phyloP scores from a whole-genome alignment of 2,888 invertebrate genomes.

The Acanthococcus lagerstroemiae region DNA sequence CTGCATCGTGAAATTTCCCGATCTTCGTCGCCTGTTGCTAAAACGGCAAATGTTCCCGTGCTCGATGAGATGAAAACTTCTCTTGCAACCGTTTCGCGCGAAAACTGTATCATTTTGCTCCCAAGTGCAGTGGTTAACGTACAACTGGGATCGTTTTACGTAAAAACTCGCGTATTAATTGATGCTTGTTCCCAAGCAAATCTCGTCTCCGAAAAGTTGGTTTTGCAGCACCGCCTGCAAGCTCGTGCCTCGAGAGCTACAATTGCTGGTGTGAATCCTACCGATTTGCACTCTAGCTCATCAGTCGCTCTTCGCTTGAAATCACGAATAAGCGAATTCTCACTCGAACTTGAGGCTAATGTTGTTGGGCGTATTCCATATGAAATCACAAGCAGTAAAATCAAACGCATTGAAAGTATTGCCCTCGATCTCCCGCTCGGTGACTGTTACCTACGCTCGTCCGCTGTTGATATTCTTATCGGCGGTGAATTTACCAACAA shows the following conservation, averaged over 20 bases:
- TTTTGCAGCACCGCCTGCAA: background rate
- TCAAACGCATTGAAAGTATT: background rate
- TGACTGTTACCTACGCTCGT: background rate
- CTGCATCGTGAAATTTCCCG: background rate
- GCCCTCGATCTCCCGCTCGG: background rate
- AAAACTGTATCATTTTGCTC: background rate
- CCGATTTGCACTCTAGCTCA: background rate
- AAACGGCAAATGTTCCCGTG: background rate
- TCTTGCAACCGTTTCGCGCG: background rate
- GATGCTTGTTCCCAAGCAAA: conserved; percentile 13
- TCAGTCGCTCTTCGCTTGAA: background rate
- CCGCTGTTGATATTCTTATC: background rate
- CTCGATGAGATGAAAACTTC: background rate
- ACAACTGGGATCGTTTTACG: background rate
- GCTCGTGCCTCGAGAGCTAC: background rate
- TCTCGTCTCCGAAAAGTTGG: conserved; percentile 6
- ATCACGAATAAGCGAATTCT: conserved; percentile 7
- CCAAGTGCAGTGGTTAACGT: conserved; percentile 8
- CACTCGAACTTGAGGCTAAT: conserved; percentile 4
- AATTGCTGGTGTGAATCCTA: background rate
- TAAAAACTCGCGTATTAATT: conserved; percentile 11
- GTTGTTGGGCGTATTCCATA: conserved; percentile 3
- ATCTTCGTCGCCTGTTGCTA: background rate
- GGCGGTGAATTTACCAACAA: background rate
- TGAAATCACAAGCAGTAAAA: background rate